phyloP scores from a whole-genome alignment of 1,140 invertebrate genomes.

The Drosophila tropicalis region DNA sequence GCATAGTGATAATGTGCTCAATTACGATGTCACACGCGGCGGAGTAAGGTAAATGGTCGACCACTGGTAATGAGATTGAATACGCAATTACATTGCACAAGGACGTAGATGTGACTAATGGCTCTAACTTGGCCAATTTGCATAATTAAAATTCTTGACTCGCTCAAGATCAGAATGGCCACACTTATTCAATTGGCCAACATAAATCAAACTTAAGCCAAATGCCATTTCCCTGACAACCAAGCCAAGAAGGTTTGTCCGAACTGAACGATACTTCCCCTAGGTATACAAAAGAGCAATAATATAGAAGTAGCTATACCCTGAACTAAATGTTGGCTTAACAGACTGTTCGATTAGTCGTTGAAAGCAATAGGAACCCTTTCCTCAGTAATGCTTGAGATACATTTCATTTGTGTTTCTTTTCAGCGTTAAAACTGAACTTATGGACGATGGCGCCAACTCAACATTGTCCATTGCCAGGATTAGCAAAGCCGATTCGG shows the following conservation, averaged over 20 bases:
- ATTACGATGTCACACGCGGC: constrained; percentile 89
- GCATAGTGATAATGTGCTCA: constrained; percentile 88
- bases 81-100: too few relatives aligned
- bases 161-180: background rate
- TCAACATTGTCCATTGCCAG: constrained; percentile 89
- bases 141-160: too few relatives aligned
- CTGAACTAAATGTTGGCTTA: too few relatives aligned
- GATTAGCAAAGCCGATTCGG: constrained; percentile 89
- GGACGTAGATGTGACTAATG: too few relatives aligned
- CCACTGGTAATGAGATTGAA: too few relatives aligned
- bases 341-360: too few relatives aligned
- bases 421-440: constrained; percentile 89
- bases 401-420: background rate
- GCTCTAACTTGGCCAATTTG: too few relatives aligned
- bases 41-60: constrained; percentile 86
- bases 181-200: background rate
- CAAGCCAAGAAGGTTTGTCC: background rate
- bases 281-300: background rate
- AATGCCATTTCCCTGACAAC: background rate
- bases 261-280: constrained; percentile 4
- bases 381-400: too few relatives aligned
- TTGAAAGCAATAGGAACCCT: too few relatives aligned
- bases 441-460: constrained; percentile 89
- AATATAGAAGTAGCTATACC: too few relatives aligned
- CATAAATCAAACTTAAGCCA: background rate